phyloP scores from a whole-genome alignment of 2,113 vertebrate species.

The Aspidoscelis tigris region DNA sequence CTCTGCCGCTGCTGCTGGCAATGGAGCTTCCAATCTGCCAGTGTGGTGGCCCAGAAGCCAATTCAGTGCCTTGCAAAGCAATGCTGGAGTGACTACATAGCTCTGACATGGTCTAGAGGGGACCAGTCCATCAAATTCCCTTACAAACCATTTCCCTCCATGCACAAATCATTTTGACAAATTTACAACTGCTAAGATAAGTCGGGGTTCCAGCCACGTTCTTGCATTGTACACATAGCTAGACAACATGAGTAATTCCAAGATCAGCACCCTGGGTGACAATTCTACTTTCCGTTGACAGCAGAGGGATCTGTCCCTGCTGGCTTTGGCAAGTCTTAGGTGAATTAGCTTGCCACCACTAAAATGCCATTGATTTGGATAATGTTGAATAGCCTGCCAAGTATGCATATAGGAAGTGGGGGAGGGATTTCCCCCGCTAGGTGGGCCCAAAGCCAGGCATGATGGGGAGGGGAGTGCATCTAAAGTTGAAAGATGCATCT shows the following conservation, averaged over 20 bases:
- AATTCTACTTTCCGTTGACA: neutral
- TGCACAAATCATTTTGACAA: neutral
- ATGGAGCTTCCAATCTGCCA: too few species aligned
- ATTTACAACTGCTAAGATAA: neutral
- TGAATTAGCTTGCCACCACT: neutral
- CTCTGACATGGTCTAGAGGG: too few species aligned
- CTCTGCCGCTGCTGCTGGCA: too few species aligned
- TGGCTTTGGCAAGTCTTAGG: neutral
- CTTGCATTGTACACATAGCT: neutral
- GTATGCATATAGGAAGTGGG: neutral
- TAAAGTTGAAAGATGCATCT: conserved; percentile 26
- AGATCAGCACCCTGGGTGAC: neutral
- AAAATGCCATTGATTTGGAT: neutral
- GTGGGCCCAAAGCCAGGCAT: conserved; percentile 33
- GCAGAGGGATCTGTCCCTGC: neutral
- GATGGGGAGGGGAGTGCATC: conserved; percentile 16
- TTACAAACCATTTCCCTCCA: neutral
- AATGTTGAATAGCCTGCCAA: neutral
- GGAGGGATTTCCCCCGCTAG: neutral
- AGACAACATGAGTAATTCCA: neutral
- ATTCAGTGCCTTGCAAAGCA: too few species aligned
- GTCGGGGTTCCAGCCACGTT: neutral
- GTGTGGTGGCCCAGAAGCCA: too few species aligned
- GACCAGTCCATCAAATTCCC: neutral
- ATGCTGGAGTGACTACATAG: too few species aligned